Conservation (phyloP, 2,888 invertebrate species). For the Spisula solida region DNA sequence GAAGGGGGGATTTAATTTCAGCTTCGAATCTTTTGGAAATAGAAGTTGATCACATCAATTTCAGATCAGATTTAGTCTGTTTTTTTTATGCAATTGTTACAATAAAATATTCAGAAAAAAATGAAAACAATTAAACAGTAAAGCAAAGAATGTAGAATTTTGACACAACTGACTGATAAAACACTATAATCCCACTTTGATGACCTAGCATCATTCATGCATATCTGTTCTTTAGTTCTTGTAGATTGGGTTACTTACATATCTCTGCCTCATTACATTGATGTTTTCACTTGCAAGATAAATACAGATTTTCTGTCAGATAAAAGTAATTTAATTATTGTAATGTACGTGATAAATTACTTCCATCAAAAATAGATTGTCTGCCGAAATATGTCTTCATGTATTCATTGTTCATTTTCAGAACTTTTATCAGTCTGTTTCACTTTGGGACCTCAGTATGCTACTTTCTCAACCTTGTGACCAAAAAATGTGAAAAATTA, state of each 20-base stretch:
- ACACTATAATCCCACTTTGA: neutral
- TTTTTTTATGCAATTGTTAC: no score
- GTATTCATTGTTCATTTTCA: slow-evolving; percentile 10
- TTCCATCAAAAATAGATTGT: slow-evolving; percentile 57
- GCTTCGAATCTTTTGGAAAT: no score
- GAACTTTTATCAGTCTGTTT: slow-evolving; percentile 2
- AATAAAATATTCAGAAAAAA: no score
- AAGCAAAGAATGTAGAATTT: neutral
- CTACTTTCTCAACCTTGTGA: neutral
- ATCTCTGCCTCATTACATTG: slow-evolving; percentile 52
- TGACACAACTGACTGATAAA: neutral
- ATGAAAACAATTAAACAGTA: no score
- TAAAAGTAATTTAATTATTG: slow-evolving; percentile 54
- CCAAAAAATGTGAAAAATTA: slow-evolving; percentile 27
- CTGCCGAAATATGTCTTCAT: neutral
- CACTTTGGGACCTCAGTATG: neutral
- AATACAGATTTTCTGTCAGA: slow-evolving; percentile 44
- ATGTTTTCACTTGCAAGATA: slow-evolving; percentile 55
- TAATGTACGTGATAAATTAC: slow-evolving; percentile 53
- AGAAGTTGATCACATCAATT: no score
- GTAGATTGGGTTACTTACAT: slow-evolving; percentile 47
- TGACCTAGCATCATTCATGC: slow-evolving; percentile 15
- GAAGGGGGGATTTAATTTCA: no score
- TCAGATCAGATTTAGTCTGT: no score
- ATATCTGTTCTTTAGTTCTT: neutral